These are phyloP conservation scores for Aquatica leii DNA, from an alignment of 2,888 invertebrate species.

Conservation along the genomic window DNA sequence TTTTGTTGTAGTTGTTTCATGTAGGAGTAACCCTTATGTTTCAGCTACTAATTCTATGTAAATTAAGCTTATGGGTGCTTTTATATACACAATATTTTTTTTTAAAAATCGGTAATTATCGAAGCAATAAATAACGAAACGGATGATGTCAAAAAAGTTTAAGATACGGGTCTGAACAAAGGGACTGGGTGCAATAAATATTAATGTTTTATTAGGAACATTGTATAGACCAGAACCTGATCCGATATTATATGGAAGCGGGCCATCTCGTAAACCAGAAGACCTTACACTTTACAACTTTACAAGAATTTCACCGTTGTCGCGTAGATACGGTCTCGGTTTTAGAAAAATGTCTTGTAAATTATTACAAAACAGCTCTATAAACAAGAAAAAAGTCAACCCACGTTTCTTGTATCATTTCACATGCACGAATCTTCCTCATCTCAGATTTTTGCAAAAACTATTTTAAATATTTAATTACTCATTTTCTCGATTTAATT, in stretches of 20 bases:
- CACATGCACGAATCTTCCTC: slow-evolving; percentile 11
- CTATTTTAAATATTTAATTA: slow-evolving; percentile 17
- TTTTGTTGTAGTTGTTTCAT: slow-evolving; percentile 3
- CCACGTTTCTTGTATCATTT: slow-evolving; percentile 11
- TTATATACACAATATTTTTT: background rate
- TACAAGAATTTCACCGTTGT: slow-evolving; percentile 53
- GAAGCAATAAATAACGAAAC: slow-evolving; percentile 7
- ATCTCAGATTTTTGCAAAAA: slow-evolving; percentile 9
- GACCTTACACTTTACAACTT: slow-evolving; percentile 40
- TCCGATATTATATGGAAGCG: slow-evolving; percentile 52
- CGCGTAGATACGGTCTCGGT: slow-evolving; percentile 51
- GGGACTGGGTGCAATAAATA: slow-evolving; percentile 30
- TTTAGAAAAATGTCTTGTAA: slow-evolving; percentile 35
- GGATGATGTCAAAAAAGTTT: slow-evolving; percentile 13
- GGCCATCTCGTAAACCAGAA: slow-evolving; percentile 50
- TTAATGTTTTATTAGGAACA: slow-evolving; percentile 36
- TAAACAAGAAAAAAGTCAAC: slow-evolving; percentile 25
- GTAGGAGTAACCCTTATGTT: background rate
- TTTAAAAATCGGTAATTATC: slow-evolving; percentile 2
- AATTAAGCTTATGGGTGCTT: background rate
- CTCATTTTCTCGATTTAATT: slow-evolving; percentile 15
- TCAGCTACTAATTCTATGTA: slow-evolving; percentile 9
- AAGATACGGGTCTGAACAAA: slow-evolving; percentile 27
- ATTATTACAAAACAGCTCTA: slow-evolving; percentile 26
- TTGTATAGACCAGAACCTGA: slow-evolving; percentile 39